phyloP scores from a whole-genome alignment of 2,113 vertebrate species.

The Condylura cristata region DNA sequence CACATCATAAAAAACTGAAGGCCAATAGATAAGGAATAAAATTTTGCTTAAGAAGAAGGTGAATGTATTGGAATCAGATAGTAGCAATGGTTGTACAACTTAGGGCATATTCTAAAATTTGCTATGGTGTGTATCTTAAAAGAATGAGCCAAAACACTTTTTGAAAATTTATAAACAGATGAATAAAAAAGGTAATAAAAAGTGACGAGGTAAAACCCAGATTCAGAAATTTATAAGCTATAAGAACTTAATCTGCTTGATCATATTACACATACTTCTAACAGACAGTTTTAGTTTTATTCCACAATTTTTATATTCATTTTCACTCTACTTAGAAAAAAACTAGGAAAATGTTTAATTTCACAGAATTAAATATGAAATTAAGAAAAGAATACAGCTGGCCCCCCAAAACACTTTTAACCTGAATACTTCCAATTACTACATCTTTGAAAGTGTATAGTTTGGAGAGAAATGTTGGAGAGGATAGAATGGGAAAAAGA shows the following conservation, averaged over 20 bases:
- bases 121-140: not conserved
- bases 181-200: not conserved
- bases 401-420: not conserved
- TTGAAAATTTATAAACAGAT: not conserved
- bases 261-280: not conserved
- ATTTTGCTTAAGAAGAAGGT: not conserved
- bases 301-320: not conserved
- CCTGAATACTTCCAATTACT: not conserved
- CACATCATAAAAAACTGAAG: not conserved
- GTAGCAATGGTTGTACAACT: not conserved
- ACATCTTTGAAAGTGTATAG: slow-evolving; percentile 10
- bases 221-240: not conserved
- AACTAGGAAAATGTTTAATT: not conserved
- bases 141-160: not conserved
- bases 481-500: not conserved
- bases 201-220: not conserved
- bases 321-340: not conserved
- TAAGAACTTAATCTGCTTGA: not conserved
- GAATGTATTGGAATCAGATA: not conserved
- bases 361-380: not conserved
- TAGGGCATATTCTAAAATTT: not conserved
- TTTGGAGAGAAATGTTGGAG: not conserved
- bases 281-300: not conserved
- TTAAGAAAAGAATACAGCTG: not conserved
- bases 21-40: not conserved